A percentile compares a stretch with the other conserved stretches of the same genome.
phyloP scores from a whole-genome alignment of 2,113 vertebrate genomes.

The Colaptes auratus region DNA sequence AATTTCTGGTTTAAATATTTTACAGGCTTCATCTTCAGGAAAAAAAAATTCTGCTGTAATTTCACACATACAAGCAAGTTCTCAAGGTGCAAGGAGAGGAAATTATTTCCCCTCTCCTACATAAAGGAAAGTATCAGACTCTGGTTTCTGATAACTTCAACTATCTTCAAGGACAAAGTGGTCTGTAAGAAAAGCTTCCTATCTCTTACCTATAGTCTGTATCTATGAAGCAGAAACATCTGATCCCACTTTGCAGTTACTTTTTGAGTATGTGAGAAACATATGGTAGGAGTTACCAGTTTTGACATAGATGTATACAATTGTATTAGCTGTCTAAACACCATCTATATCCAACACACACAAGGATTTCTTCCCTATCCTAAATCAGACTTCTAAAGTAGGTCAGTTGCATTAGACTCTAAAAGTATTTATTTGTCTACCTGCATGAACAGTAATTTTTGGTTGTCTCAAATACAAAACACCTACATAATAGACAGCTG shows the following conservation, averaged over 20 bases:
- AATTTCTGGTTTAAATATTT: background rate
- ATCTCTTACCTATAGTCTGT: background rate
- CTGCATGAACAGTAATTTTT: background rate
- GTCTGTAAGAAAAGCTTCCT: background rate
- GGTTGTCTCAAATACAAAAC: background rate
- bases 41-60: background rate
- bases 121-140: background rate
- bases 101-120: background rate
- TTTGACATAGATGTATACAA: background rate
- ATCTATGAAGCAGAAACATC: background rate
- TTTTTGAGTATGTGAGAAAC: background rate
- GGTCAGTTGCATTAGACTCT: background rate
- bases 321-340: background rate
- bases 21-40: background rate
- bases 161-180: background rate
- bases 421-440: background rate
- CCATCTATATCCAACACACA: background rate
- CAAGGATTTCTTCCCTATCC: background rate
- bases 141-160: background rate
- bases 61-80: background rate
- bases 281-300: rapidly evolving
- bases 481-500: background rate
- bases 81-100: rapidly evolving
- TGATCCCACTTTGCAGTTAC: background rate
- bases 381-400: background rate